phyloP scores from a whole-genome alignment of 2,113 vertebrate genomes.

The Myotis lucifugus region DNA sequence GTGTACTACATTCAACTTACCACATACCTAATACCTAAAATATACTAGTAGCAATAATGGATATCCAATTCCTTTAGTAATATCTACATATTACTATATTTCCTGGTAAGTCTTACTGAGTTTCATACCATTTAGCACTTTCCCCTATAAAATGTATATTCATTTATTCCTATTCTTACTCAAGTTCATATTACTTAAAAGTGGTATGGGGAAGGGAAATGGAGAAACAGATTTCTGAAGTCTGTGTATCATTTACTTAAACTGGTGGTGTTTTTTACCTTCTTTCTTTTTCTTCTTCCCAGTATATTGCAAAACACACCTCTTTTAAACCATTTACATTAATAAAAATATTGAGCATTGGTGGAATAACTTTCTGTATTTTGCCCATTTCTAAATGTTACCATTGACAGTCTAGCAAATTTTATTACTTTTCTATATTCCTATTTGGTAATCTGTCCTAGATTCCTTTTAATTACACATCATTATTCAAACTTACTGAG shows the following conservation, averaged over 20 bases:
- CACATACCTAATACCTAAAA: background rate
- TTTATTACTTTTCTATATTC: constrained; percentile 31
- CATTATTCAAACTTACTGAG: background rate
- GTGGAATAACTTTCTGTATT: background rate
- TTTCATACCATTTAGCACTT: background rate
- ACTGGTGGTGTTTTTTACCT: background rate
- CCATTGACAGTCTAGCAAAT: background rate
- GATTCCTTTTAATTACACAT: constrained; percentile 2
- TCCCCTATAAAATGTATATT: background rate
- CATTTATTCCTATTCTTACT: constrained; percentile 12
- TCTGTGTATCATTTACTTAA: background rate
- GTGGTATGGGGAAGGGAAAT: background rate
- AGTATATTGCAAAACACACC: background rate
- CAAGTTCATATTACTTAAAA: constrained; percentile 23
- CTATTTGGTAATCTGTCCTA: background rate
- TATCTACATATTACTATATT: background rate
- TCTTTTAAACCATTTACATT: background rate
- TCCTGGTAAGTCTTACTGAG: background rate
- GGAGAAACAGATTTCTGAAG: background rate
- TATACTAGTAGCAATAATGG: background rate
- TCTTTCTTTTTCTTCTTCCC: background rate
- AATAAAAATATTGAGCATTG: constrained; percentile 25
- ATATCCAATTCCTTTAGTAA: background rate
- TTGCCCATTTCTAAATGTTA: constrained; percentile 25
- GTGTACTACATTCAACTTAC: background rate